Base-by-base conservation (phyloP, 2,888 invertebrate genomes). In the Brachynemurus nebulosus region DNA sequence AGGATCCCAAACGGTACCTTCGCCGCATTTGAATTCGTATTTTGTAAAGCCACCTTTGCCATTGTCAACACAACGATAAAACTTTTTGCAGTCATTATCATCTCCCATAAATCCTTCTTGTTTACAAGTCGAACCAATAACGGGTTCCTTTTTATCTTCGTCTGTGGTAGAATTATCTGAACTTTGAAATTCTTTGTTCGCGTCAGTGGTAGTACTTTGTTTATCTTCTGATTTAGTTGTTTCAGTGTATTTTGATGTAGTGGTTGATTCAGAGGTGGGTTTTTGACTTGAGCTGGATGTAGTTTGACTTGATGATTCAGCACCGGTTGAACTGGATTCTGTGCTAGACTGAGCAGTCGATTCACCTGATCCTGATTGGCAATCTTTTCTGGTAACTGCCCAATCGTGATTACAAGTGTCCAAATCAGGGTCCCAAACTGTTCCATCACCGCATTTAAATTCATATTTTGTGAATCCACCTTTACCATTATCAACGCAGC, bases 1-100 rank as follows among this genome's bases (percentile, higher is more conserved):
- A 18, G 77, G 74, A 62, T 83, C 82, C 69, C 78, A 83, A 50
- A 82, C 78, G 1, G 83, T 83, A 23, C 80, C 80, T 47, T 72
- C 71, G 11, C 74, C 71, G 55, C 83, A 83, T 36, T 73, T 70
- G 57, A 80, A 81, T 55, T 77, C 68, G 57, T 71, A 80, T 6
- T 37, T 21, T 16, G 23, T 47, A 18, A 37, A 43, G 41, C 35
- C n/a, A 47, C 38, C 20, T 50, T 50, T 44, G 52, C 54, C 47
- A 16, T 52, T 52, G 46, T 52, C 51, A 17, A 56, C 57, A 35
- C 57, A 61, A 49, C 60, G 54, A 44, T 59, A 60, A 47, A 61
- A 62, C 50, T 57, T 61, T 42, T 52, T 55, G 46, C 62, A 62
- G 41, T 61, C 53, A 19, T 45, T 52, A 14, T 55, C 54, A 50